phyloP scores from a whole-genome alignment of 2,888 invertebrate genomes.

The Zhuqinia jingwanae region DNA sequence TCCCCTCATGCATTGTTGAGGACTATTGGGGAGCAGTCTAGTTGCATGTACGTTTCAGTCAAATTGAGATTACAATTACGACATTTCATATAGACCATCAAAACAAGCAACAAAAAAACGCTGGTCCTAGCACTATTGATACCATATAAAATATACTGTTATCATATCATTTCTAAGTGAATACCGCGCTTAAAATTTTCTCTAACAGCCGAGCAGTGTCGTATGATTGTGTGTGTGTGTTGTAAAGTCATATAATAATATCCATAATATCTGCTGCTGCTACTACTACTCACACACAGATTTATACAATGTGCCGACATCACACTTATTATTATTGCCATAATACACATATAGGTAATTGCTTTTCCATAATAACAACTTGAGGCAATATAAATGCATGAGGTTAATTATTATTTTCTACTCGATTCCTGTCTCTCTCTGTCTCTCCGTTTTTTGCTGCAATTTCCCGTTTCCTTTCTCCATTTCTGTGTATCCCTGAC shows the following conservation, averaged over 20 bases:
- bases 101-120: constrained; percentile 35
- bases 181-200: background rate
- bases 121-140: constrained; percentile 46
- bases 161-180: background rate
- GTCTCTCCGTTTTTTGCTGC: constrained; percentile 4
- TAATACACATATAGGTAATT: constrained; percentile 52
- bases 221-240: background rate
- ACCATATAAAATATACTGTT: background rate
- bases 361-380: constrained; percentile 56
- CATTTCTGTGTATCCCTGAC: background rate
- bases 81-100: constrained; percentile 28
- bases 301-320: constrained; percentile 35
- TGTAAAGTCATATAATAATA: no score
- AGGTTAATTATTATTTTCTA: constrained; percentile 56
- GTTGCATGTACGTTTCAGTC: constrained; percentile 5
- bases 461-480: constrained; percentile 4
- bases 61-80: constrained; percentile 48
- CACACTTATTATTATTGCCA: constrained; percentile 34
- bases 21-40: no score
- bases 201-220: background rate
- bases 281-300: background rate
- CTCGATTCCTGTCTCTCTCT: constrained; percentile 42
- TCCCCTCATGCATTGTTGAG: constrained; percentile 39
- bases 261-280: no score
- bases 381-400: constrained; percentile 46